phyloP scores from a whole-genome alignment of 2,888 invertebrate genomes.

The Colostygia pectinataria region DNA sequence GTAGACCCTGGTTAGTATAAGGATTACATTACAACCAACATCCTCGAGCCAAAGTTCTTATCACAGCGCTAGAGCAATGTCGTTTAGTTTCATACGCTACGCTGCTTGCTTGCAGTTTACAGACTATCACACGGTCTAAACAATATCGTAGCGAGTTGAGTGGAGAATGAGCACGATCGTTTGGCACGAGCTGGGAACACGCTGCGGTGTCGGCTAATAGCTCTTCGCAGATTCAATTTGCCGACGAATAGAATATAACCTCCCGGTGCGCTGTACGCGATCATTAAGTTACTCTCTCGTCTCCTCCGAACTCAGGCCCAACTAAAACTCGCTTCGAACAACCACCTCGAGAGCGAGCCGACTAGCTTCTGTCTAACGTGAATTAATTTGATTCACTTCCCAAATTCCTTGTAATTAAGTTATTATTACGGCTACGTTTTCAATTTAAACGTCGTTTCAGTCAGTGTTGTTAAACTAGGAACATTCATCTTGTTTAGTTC shows the following conservation, averaged over 20 bases:
- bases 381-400: constrained; percentile 47
- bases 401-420: constrained; percentile 37
- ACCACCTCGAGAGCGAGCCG: constrained; percentile 45
- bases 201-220: constrained; percentile 77
- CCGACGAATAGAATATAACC: constrained; percentile 73
- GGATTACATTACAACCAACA: constrained; percentile 14
- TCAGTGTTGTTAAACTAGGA: constrained; percentile 5
- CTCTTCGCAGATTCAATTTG: constrained; percentile 80
- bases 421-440: constrained; percentile 39
- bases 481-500: constrained; percentile 19
- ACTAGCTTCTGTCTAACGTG: constrained; percentile 45
- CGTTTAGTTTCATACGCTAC: constrained; percentile 50
- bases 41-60: constrained; percentile 30
- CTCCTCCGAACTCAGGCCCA: constrained; percentile 41
- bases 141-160: constrained; percentile 53
- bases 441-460: constrained; percentile 20
- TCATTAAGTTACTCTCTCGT: constrained; percentile 74
- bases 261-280: constrained; percentile 69
- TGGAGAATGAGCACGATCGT: constrained; percentile 63
- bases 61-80: constrained; percentile 39
- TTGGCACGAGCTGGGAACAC: constrained; percentile 62
- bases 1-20: no score
- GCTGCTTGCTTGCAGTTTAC: constrained; percentile 53
- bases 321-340: constrained; percentile 60
- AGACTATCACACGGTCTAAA: constrained; percentile 50